Evolutionary conservation across 2,888 invertebrate genomes (phyloP).

Genomic region (Pseudococcus longispinus): DNA sequence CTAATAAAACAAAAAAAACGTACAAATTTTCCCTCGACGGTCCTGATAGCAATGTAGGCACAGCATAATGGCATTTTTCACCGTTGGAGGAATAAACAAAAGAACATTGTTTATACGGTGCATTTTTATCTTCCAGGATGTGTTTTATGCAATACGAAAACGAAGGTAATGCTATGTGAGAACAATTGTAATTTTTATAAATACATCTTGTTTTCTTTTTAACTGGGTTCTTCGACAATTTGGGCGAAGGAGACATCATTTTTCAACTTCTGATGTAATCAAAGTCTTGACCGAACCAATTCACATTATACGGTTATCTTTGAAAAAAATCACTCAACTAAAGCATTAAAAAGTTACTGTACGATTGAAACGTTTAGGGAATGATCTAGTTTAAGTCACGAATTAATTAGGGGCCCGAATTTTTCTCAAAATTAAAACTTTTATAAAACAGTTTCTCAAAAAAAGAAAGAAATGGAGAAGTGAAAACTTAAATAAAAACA

Average conservation of each 20-base stretch:
- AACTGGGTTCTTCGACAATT: neutral
- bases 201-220: slow-evolving; percentile 45
- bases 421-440: no score
- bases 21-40: slow-evolving; percentile 5
- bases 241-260: neutral
- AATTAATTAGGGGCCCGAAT: no score
- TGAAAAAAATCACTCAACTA: no score
- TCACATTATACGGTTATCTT: neutral
- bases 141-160: slow-evolving; percentile 48
- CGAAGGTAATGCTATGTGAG: slow-evolving; percentile 32
- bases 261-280: neutral
- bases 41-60: neutral
- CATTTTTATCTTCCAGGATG: slow-evolving; percentile 41
- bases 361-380: no score
- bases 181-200: slow-evolving; percentile 50
- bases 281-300: neutral
- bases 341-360: no score
- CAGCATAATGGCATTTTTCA: slow-evolving; percentile 40
- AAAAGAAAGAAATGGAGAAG: neutral
- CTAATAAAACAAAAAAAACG: neutral
- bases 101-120: slow-evolving; percentile 48
- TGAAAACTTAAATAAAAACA: neutral
- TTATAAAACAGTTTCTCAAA: neutral
- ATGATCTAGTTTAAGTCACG: no score
- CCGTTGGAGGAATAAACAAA: slow-evolving; percentile 37